Evolutionary conservation across 1,140 invertebrate genomes (phyloP).

Genomic region (Augochlora pura): DNA sequence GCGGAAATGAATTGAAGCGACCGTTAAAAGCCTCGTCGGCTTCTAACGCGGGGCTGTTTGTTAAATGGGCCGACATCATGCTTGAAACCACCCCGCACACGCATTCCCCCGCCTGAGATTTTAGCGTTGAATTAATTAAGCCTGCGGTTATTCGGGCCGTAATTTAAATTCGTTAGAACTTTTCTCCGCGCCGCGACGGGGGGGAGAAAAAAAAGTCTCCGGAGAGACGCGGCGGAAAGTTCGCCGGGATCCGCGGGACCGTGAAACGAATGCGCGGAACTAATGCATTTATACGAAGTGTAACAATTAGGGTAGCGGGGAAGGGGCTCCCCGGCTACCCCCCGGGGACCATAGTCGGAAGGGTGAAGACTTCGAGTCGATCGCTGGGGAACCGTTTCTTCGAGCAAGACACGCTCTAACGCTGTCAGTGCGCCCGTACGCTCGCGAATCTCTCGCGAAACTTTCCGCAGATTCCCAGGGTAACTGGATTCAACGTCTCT

Average conservation of each 20-base stretch:
- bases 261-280: conserved; percentile 75
- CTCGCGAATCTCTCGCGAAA: conserved; percentile 21
- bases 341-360: conserved; percentile 5
- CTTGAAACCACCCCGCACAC: background rate
- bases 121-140: conserved; percentile 47
- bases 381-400: conserved; percentile 33
- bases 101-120: conserved; percentile 3
- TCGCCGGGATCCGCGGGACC: conserved; percentile 63
- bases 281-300: conserved; percentile 80
- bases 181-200: conserved; percentile 10
- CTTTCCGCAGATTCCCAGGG: background rate
- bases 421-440: background rate
- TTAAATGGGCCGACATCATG: background rate
- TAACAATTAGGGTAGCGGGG: conserved; percentile 73
- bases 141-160: conserved; percentile 33
- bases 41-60: background rate
- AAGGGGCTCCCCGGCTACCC: conserved; percentile 22
- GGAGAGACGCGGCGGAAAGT: conserved; percentile 56
- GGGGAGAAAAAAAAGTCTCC: conserved; percentile 41
- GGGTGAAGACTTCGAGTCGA: conserved; percentile 35
- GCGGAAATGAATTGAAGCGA: background rate
- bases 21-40: background rate
- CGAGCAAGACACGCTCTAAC: conserved; percentile 17
- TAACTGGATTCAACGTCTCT: background rate
- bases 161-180: conserved; percentile 54